Conservation (phyloP, 1,140 invertebrate genomes). For the Hyles vespertilio region DNA sequence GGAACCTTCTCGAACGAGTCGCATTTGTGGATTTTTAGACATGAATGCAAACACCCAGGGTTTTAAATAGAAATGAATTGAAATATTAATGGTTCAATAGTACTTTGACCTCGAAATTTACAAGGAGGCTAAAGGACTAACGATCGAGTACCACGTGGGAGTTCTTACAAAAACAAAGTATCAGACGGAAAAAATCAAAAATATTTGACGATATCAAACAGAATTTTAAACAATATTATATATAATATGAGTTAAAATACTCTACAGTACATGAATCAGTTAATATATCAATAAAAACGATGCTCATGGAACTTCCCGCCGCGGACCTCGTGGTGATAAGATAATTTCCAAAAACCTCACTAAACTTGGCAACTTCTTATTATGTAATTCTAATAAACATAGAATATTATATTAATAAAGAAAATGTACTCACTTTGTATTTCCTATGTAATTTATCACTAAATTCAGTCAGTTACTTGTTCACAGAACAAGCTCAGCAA, state of each 20-base stretch:
- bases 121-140: too few relatives aligned
- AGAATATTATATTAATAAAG: constrained; percentile 13
- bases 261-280: background rate
- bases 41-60: background rate
- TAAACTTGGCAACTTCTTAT: too few relatives aligned
- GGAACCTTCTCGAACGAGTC: constrained; percentile 33
- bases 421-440: constrained; percentile 51
- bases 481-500: constrained; percentile 62
- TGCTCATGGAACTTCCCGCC: constrained; percentile 7
- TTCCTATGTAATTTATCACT: constrained; percentile 32
- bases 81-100: background rate
- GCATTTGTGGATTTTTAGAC: constrained; percentile 1
- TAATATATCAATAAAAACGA: background rate
- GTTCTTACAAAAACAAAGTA: background rate
- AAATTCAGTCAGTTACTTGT: constrained; percentile 45
- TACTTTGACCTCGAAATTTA: background rate
- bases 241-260: background rate
- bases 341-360: background rate
- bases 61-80: background rate
- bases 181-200: background rate
- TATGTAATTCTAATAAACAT: constrained; percentile 1
- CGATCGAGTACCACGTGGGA: background rate
- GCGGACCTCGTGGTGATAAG: constrained; percentile 6
- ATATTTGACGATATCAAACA: background rate
- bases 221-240: background rate